phyloP scores from a whole-genome alignment of 2,797 vertebrate genomes.

The Leptatherina wallacei region DNA sequence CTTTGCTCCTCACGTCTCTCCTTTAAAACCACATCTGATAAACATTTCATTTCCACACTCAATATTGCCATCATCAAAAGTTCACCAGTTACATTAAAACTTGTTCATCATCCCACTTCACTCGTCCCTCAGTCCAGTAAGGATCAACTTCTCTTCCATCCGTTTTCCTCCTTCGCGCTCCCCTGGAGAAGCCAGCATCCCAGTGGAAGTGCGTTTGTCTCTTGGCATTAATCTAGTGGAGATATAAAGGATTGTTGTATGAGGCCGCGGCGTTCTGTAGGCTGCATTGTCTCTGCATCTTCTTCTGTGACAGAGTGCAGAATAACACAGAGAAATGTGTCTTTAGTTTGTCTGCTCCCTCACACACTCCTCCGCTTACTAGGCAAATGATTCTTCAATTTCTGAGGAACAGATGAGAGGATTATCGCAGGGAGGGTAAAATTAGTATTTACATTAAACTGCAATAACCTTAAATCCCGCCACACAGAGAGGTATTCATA shows the following conservation, averaged over 20 bases:
- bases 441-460: slow-evolving; percentile 76
- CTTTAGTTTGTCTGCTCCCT: slow-evolving; percentile 68
- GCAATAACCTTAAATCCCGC: slow-evolving; percentile 66
- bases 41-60: slow-evolving; percentile 86
- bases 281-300: slow-evolving; percentile 73
- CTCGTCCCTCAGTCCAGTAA: slow-evolving; percentile 60
- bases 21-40: slow-evolving; percentile 88
- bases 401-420: slow-evolving; percentile 64
- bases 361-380: slow-evolving; percentile 53
- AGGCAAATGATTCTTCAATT: slow-evolving; percentile 66
- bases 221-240: slow-evolving; percentile 66
- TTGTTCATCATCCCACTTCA: slow-evolving; percentile 85
- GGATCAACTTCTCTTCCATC: slow-evolving; percentile 51
- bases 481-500: slow-evolving; percentile 43
- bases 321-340: slow-evolving; percentile 71
- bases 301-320: slow-evolving; percentile 69
- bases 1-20: slow-evolving; percentile 76
- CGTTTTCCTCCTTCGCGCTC: slow-evolving; percentile 39
- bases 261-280: slow-evolving; percentile 65
- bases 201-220: slow-evolving; percentile 72
- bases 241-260: slow-evolving; percentile 72
- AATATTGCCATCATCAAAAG: slow-evolving; percentile 88
- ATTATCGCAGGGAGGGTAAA: slow-evolving; percentile 65
- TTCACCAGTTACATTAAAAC: slow-evolving; percentile 80
- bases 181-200: slow-evolving; percentile 45